These are phyloP conservation scores for Lysandra coridon DNA, from an alignment of 2,888 invertebrate species.

Conservation along the genomic window DNA sequence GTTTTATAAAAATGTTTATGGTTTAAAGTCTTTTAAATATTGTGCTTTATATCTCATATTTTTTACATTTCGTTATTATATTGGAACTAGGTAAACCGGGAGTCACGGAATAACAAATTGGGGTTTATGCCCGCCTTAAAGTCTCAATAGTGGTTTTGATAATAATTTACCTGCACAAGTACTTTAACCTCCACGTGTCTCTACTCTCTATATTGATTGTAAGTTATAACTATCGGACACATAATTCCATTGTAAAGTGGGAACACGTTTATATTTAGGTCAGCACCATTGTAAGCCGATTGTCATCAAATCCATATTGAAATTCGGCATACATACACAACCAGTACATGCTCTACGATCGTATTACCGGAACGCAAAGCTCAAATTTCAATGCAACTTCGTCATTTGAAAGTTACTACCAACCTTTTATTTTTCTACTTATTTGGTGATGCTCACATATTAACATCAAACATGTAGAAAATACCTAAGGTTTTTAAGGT, in stretches of 20 bases:
- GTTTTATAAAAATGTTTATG: too few relatives aligned
- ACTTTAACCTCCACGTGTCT: too few relatives aligned
- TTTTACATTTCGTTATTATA: too few relatives aligned
- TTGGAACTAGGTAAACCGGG: too few relatives aligned
- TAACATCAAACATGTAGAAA: background rate
- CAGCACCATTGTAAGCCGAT: conserved; percentile 43
- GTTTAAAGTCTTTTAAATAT: too few relatives aligned
- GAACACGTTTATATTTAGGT: conserved; percentile 28
- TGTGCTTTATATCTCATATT: too few relatives aligned
- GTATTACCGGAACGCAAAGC: conserved; percentile 38
- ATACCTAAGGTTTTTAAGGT: background rate
- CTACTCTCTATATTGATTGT: background rate
- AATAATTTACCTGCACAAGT: too few relatives aligned
- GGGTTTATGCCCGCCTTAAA: too few relatives aligned
- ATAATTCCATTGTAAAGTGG: conserved; percentile 31
- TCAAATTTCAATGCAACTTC: conserved; percentile 38
- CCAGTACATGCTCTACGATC: background rate
- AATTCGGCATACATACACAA: conserved; percentile 44
- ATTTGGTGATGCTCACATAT: background rate
- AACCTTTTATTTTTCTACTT: background rate
- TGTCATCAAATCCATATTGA: conserved; percentile 46
- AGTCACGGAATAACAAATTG: too few relatives aligned
- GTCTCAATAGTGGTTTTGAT: too few relatives aligned
- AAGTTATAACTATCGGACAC: background rate
- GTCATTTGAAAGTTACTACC: conserved; percentile 31